Base-by-base conservation (phyloP, 2,888 invertebrate species). In the Strigamia transsilvanica region DNA sequence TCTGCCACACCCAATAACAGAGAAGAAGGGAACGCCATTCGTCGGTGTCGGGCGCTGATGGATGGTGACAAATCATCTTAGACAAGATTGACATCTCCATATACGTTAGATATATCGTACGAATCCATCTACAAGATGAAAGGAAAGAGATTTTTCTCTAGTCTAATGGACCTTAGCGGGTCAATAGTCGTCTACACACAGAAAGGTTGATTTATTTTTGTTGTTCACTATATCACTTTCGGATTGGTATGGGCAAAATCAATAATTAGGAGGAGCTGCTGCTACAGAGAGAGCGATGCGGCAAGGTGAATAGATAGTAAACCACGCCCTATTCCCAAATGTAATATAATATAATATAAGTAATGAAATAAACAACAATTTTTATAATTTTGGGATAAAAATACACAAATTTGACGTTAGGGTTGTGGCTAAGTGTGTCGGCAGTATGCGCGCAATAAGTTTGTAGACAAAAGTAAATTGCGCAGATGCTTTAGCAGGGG, bases 1-100 rank as follows among this genome's bases (percentile, higher is more conserved):
- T 73, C 73, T 73, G 73, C 73, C 73, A 73, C 73, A 73, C 73
- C 73, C 73, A 73, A 73, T 73, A 32, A 73, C 73, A 73, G 73
- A 73, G 27, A 32, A 73, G 73, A 73, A 73, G 23, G 73, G 13
- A 73, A 32, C 73, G 73, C 73, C 7, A 73, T 73, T 73, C 73
- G 73, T 32, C 7, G 27, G 73, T 32, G 32, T 73, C 32, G 73
- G 15, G 15, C 10, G 73, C 73, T 73, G 27, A 73, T 32, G 32
- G 73, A 73, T 73, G 73, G n/a, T 73, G 73, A 73, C 73, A 73
- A 73, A 73, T 73, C 73, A 32, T 73, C 32, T 73, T n/a, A 32
- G 73, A 73, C 73, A 73, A 73, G 73, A 73, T 32, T 73, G 73
- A 73, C 73, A 73, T 73, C 73, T 73, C 73, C 73, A 73, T 32